Evolutionary conservation across 2,888 invertebrate species (phyloP).

Genomic region (Nineta flava): DNA sequence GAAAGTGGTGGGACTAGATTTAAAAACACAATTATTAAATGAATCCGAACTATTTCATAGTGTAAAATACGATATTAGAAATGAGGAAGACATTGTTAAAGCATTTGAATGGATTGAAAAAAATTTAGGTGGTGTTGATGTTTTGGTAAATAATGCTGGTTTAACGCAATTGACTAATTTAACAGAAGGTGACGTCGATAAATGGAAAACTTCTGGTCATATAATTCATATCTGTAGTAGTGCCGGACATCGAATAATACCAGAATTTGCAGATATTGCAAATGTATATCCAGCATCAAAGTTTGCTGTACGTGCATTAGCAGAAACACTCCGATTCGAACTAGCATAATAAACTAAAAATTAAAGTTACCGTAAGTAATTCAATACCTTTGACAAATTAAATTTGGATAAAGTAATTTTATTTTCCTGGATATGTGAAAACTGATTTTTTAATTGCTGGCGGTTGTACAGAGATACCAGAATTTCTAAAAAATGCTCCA

Average conservation of each 20-base stretch:
- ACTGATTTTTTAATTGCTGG: background rate
- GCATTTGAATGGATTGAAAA: background rate
- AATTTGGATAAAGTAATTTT: background rate
- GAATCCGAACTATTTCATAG: background rate
- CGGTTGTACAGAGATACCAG: too few relatives aligned
- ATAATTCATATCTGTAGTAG: constrained; percentile 15
- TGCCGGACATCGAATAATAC: constrained; percentile 7
- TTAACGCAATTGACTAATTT: too few relatives aligned
- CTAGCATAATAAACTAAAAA: constrained; percentile 20
- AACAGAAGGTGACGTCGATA: background rate
- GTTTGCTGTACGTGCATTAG: constrained; percentile 26
- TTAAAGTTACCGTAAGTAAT: constrained; percentile 17
- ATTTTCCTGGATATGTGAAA: background rate
- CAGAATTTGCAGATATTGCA: background rate
- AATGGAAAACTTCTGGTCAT: constrained; percentile 10
- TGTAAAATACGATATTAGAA: background rate
- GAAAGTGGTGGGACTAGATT: background rate
- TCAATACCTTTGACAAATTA: background rate
- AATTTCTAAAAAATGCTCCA: background rate
- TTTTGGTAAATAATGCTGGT: background rate
- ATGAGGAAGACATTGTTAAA: background rate
- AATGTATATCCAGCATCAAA: constrained; percentile 29
- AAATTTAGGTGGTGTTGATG: background rate
- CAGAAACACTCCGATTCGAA: constrained; percentile 27
- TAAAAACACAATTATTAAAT: background rate